Base-by-base conservation (phyloP, 2,888 invertebrate species). In the Conistra vaccinii region DNA sequence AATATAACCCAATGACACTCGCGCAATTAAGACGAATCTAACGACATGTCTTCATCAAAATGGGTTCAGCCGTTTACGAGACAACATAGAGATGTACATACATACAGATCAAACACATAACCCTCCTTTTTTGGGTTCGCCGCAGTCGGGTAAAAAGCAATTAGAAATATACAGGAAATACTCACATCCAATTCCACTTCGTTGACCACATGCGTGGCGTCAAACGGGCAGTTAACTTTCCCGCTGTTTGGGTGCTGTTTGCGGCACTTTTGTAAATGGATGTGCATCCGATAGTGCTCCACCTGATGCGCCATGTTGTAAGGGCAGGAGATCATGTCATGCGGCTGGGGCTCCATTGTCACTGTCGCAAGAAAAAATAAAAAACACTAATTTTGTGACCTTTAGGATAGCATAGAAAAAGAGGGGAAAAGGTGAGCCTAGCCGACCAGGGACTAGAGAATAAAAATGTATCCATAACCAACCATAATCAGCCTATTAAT, bases 221-320 rank as follows among this genome's bases (percentile, higher is more conserved):
- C 97, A 58, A 97, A 97, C 0, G 97, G 97, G 76, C 97, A 97
- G 0, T 66, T 86, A 0, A 84, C 79, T 10, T 93, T 95, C 0
- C 95, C 93, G 0, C 92, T 89, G 23, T 96, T 93, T 0, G 94
- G 94, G 80, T 97, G 90, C 67, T 96, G 95, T n/a, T 95, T 93
- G 0, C 96, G 89, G 73, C 97, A 97, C 85, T 97, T 97, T 12
- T 97, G 92, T 0, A 97, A 85, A 76, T 97, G 97, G 0, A 95
- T 91, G 57, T 97, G 97, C 89, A 97, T 93, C 0, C 97, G 89
- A 57, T 95, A 96, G 17, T 96, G 94, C 12, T 96, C 92, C 17
- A 97, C 94, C 42, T 94, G 94, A 76, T 97, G 97, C 0, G 96
- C 80, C 53, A 89, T 90, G 83, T 97, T 95, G 90, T 97, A 97